Percentiles rank a stretch among this genome's conserved stretches.
Conservation (phyloP, 2,888 invertebrate species). For the Gastracanthus pulcherrimus region DNA sequence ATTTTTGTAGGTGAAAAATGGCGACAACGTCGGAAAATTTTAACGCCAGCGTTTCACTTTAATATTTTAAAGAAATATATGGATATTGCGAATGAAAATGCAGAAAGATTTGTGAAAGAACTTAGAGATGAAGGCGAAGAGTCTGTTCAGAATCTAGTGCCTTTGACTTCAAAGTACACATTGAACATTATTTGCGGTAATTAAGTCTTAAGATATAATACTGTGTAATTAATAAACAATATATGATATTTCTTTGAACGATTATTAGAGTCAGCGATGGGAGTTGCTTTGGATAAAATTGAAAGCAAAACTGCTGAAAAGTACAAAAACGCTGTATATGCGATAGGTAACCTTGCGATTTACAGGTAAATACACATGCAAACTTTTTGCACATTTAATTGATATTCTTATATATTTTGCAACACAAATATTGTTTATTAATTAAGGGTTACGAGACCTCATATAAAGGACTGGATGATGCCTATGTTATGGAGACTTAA, state of each 20-base stretch:
- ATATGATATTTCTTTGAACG: no score
- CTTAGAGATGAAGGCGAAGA: not conserved
- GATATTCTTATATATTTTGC: not conserved
- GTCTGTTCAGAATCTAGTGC: not conserved
- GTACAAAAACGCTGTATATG: not conserved
- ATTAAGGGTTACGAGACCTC: not conserved
- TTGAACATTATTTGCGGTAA: not conserved
- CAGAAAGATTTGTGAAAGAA: constrained; percentile 17
- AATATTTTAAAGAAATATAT: constrained; percentile 51
- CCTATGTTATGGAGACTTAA: not conserved
- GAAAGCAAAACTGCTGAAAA: not conserved
- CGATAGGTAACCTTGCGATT: not conserved
- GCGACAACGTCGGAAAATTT: constrained; percentile 48
- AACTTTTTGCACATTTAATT: not conserved
- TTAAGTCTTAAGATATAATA: not conserved
- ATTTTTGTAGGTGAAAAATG: constrained; percentile 46
- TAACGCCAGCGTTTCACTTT: constrained; percentile 53
- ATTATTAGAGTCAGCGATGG: not conserved
- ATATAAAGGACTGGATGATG: not conserved
- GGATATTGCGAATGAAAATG: constrained; percentile 38
- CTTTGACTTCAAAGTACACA: not conserved
- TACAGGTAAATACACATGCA: not conserved
- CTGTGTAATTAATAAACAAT: not conserved
- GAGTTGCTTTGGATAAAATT: not conserved
- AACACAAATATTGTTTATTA: not conserved